phyloP scores from a whole-genome alignment of 92 coral and sea anemone genomes.

The Umimayanthus kanabou region DNA sequence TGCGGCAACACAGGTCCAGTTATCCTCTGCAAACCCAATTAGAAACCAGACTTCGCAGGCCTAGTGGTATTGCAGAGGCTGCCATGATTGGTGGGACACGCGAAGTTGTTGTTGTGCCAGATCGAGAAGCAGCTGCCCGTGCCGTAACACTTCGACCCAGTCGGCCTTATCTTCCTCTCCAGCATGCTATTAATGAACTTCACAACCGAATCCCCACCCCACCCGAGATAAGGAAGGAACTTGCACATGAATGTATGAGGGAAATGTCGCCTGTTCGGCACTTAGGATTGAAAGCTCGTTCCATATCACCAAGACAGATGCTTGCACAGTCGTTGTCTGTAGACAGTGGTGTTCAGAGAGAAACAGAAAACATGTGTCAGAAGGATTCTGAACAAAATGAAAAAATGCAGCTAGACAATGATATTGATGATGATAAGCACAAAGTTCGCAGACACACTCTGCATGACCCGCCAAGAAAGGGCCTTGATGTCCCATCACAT shows the following conservation, averaged over 20 bases:
- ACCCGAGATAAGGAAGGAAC: slow-evolving; percentile 95
- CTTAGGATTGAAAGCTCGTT: slow-evolving; percentile 64
- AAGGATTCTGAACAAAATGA: slow-evolving; percentile 22
- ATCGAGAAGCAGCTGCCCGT: slow-evolving; percentile 55
- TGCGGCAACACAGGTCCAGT: slow-evolving; percentile 88
- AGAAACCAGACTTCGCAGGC: slow-evolving; percentile 93
- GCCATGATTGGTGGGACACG: slow-evolving; percentile 82
- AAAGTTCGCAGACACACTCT: slow-evolving; percentile 90
- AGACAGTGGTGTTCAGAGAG: slow-evolving; percentile 67
- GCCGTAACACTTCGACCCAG: slow-evolving; percentile 73
- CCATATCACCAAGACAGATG: slow-evolving; percentile 71
- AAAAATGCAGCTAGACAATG: slow-evolving; percentile 38
- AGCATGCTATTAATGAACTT: slow-evolving; percentile 87
- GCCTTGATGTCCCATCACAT: slow-evolving; percentile 66
- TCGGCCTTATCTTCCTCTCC: slow-evolving; percentile 77
- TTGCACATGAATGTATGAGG: slow-evolving; percentile 85
- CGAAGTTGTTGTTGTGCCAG: slow-evolving; percentile 59
- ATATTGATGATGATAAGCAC: slow-evolving; percentile 51
- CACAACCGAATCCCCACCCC: slow-evolving; percentile 96
- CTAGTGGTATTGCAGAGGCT: slow-evolving; percentile 97
- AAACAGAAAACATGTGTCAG: slow-evolving; percentile 2
- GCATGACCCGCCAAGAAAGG: slow-evolving; percentile 75
- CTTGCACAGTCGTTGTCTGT: slow-evolving; percentile 59
- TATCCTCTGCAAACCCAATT: slow-evolving; percentile 85
- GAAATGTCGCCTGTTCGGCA: slow-evolving; percentile 88